Evolutionary conservation across 2,888 invertebrate species (phyloP), one percentile per base, ranked within the genome.

Genomic region (Ophion obscuratus): DNA sequence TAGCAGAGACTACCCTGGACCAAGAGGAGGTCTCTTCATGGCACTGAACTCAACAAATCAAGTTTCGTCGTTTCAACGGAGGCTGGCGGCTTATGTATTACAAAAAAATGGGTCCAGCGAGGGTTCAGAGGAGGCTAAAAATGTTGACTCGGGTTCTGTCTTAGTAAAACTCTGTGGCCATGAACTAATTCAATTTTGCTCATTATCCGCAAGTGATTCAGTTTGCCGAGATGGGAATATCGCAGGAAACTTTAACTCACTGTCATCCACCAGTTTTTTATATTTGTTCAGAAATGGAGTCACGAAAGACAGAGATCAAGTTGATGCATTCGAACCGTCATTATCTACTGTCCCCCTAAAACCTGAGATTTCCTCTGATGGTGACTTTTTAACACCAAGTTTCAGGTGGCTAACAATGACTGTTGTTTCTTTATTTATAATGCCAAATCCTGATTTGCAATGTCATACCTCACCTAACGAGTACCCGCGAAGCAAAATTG

Each of bases 111-210:
- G n/a, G n/a, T n/a, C n/a, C n/a, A n/a, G n/a, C n/a, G n/a, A n/a
- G n/a, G n/a, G n/a, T n/a, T n/a, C n/a, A n/a, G n/a, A n/a, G n/a
- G n/a, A n/a, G n/a, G n/a, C n/a, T n/a, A n/a, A n/a, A n/a, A n/a
- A n/a, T n/a, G n/a, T n/a, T n/a, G n/a, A n/a, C n/a, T n/a, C n/a
- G n/a, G n/a, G n/a, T n/a, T 4, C 62, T 27, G 17, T 5, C n/a
- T n/a, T 10, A 3, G 11, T 27, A 27, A 44, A 66, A 71, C 85
- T 86, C 86, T 86, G 87, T 87, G 88, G 87, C 90, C 90, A 91
- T 91, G 90, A 91, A 90, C 89, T 90, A 90, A 91, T 91, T 91
- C 89, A 89, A 88, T 89, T 88, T 87, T 84, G 84, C 88, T 90
- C 89, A 91, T 90, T 90, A 89, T 88, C 90, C 86, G 85, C 44